These are phyloP conservation scores for Petaurus breviceps DNA, from an alignment of 2,113 vertebrate species.

Conservation along the genomic window DNA sequence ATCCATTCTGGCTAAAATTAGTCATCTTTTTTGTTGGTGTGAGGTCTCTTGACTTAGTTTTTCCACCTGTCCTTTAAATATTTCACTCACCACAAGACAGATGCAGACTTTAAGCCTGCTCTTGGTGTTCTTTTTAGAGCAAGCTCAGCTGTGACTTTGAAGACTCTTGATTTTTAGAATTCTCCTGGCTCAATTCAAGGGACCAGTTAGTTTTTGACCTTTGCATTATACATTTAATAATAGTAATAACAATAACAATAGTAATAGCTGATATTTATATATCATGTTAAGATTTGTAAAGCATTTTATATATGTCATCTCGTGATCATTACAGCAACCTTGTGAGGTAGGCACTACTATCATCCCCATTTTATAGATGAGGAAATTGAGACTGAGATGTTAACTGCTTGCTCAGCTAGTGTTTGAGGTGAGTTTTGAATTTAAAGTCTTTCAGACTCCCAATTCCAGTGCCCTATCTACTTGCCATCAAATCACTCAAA, in stretches of 20 bases:
- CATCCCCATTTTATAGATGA: neutral
- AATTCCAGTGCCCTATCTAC: neutral
- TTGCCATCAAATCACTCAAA: neutral
- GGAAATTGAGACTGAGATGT: neutral
- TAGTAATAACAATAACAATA: neutral
- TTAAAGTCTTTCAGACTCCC: neutral
- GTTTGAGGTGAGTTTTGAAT: neutral
- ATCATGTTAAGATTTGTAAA: neutral
- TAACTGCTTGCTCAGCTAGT: neutral
- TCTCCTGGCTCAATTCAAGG: too few relatives aligned
- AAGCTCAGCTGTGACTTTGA: neutral
- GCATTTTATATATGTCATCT: neutral
- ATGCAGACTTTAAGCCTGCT: neutral
- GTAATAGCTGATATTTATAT: neutral
- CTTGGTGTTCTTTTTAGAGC: neutral
- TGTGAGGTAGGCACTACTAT: neutral
- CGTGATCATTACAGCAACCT: neutral
- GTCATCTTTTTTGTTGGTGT: neutral
- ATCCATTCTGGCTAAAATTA: constrained; percentile 11
- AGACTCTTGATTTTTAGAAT: too few relatives aligned
- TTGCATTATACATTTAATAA: neutral
- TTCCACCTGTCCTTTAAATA: neutral
- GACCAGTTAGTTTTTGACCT: neutral
- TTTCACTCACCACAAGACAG: neutral
- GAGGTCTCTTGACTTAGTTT: neutral